Percentiles rank a stretch among this genome's conserved stretches.
phyloP scores from a whole-genome alignment of 2,113 vertebrate genomes.

The Phylloscopus trochiloides region DNA sequence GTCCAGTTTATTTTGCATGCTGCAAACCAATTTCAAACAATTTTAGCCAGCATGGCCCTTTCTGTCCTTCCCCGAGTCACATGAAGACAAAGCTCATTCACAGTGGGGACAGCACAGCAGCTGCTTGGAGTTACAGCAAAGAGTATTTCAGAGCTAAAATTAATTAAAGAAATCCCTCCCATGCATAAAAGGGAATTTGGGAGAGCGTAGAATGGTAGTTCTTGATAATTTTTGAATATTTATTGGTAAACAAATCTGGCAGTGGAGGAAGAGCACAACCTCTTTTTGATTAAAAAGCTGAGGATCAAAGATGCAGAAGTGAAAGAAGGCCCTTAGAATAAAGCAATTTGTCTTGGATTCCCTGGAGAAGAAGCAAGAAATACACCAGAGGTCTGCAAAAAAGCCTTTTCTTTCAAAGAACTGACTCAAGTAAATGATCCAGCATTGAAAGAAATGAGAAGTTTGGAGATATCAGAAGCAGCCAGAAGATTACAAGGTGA shows the following conservation, averaged over 20 bases:
- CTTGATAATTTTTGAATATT: not conserved
- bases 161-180: constrained; percentile 34
- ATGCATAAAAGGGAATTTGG: not conserved
- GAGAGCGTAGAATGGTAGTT: not conserved
- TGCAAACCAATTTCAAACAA: constrained; percentile 9
- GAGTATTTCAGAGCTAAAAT: constrained; percentile 11
- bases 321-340: constrained; percentile 1
- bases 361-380: constrained; percentile 1
- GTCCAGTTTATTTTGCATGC: constrained; percentile 7
- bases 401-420: not conserved
- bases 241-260: constrained; percentile 9
- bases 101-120: not conserved
- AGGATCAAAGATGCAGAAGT: not conserved
- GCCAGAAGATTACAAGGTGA: not conserved
- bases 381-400: not conserved
- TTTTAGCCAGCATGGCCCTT: not conserved
- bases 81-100: constrained; percentile 32
- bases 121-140: not conserved
- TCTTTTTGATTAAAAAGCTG: constrained; percentile 1
- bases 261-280: not conserved
- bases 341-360: constrained; percentile 11
- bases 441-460: not conserved
- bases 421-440: not conserved
- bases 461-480: not conserved
- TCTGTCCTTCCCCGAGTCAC: not conserved